These are phyloP conservation scores for Eupeodes luniger DNA, from an alignment of 2,888 invertebrate genomes.

Conservation along the genomic window DNA sequence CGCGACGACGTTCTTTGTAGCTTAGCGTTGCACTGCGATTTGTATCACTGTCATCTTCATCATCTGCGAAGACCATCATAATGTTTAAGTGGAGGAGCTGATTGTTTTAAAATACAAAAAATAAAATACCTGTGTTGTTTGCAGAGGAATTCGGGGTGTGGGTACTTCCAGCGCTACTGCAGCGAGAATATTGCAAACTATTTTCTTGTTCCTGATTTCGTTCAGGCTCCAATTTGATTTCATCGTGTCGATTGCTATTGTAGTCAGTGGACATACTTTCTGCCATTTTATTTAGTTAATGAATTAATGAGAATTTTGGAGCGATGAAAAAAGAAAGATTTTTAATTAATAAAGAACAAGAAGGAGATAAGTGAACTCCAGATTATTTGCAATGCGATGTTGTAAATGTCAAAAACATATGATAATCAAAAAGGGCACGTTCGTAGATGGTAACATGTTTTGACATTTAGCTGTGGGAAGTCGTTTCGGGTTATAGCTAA, in stretches of 20 bases:
- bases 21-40: slow-evolving; percentile 86
- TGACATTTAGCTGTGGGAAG: background rate
- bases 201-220: slow-evolving; percentile 85
- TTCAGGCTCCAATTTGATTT: slow-evolving; percentile 85
- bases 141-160: slow-evolving; percentile 92
- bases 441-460: background rate
- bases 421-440: slow-evolving; percentile 53
- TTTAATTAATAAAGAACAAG: slow-evolving; percentile 26
- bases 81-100: slow-evolving; percentile 49
- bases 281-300: slow-evolving; percentile 43
- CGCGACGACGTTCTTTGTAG: slow-evolving; percentile 96
- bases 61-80: slow-evolving; percentile 83
- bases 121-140: slow-evolving; percentile 89
- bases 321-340: background rate
- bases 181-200: slow-evolving; percentile 87
- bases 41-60: slow-evolving; percentile 88
- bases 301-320: background rate
- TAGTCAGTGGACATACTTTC: slow-evolving; percentile 69
- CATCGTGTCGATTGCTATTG: slow-evolving; percentile 53
- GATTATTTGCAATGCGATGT: slow-evolving; percentile 40
- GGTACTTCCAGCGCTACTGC: slow-evolving; percentile 91
- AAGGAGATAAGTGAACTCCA: slow-evolving; percentile 19
- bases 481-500: slow-evolving; percentile 6
- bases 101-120: slow-evolving; percentile 35
- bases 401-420: slow-evolving; percentile 65